Evolutionary conservation across 2,888 invertebrate species (phyloP).

Genomic region (Mesoligia furuncula): DNA sequence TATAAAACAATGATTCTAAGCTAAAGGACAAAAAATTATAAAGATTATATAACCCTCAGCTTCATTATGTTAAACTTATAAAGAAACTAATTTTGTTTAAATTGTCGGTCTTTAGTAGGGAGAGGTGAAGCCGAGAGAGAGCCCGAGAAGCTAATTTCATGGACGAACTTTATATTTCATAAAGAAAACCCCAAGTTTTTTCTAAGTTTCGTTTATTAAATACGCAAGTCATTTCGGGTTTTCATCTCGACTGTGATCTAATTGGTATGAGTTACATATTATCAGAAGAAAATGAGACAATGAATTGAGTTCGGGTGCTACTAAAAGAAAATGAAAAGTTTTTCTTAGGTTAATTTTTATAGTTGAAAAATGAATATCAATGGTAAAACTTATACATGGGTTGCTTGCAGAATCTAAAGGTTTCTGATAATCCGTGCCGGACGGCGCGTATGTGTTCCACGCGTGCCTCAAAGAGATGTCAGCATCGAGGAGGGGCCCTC

Average conservation of each 20-base stretch:
- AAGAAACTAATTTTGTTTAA: constrained; percentile 31
- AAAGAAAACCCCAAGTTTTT: neutral
- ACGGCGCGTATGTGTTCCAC: too few relatives aligned
- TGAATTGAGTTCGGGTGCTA: neutral
- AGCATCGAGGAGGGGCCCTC: too few relatives aligned
- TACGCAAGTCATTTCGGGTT: constrained; percentile 8
- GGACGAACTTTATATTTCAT: constrained; percentile 8
- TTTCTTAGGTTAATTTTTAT: neutral
- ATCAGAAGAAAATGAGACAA: constrained; percentile 11
- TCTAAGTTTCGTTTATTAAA: constrained; percentile 16
- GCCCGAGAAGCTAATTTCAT: constrained; percentile 23
- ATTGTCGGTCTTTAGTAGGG: constrained; percentile 2
- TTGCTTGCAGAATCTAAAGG: neutral
- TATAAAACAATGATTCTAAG: neutral
- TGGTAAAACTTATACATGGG: neutral
- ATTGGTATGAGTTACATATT: constrained; percentile 12
- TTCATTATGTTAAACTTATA: constrained; percentile 7
- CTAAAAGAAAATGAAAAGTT: neutral
- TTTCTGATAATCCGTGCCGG: too few relatives aligned
- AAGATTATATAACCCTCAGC: neutral
- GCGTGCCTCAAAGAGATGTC: too few relatives aligned
- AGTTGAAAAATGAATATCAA: neutral
- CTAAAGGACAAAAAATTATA: too few relatives aligned
- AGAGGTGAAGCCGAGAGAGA: too few relatives aligned
- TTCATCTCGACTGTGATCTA: constrained; percentile 15